phyloP scores from a whole-genome alignment of 2,797 vertebrate species.

The Heterohyrax brucei region DNA sequence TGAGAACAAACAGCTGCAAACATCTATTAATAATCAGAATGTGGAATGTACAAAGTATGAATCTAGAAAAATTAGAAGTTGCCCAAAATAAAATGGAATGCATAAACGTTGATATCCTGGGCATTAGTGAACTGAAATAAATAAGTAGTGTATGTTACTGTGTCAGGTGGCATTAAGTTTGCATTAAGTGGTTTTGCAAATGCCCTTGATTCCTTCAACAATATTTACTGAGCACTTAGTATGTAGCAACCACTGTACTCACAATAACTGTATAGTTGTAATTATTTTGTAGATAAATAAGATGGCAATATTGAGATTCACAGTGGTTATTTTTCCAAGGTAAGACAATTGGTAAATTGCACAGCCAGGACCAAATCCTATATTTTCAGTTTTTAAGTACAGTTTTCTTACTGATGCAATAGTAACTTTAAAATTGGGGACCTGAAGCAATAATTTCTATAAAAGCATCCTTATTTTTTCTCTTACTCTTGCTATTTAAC shows the following conservation, averaged over 20 bases:
- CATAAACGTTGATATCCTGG: no score
- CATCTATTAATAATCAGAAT: no score
- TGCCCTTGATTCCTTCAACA: background rate
- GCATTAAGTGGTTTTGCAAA: constrained; percentile 30
- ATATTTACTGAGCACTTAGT: background rate
- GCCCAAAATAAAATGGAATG: no score
- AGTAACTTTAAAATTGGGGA: background rate
- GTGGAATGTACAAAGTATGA: no score
- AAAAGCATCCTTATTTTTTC: background rate
- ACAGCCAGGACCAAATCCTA: background rate
- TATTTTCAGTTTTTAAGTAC: background rate
- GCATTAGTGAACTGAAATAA: background rate
- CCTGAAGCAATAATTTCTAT: background rate
- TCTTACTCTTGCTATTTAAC: background rate
- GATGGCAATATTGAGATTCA: background rate
- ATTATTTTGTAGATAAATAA: background rate
- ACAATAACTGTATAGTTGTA: background rate
- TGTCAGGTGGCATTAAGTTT: background rate
- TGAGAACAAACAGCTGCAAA: no score
- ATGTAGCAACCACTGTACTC: background rate
- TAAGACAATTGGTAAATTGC: background rate
- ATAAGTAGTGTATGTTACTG: background rate
- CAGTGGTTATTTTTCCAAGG: background rate
- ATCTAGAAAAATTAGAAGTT: no score
- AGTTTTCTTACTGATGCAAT: constrained; percentile 46